Percentiles rank a stretch among this genome's conserved stretches.
These are phyloP conservation scores for Dendrocincla tyrannina DNA, from an alignment of 2,797 vertebrate genomes.

Conservation along the genomic window DNA sequence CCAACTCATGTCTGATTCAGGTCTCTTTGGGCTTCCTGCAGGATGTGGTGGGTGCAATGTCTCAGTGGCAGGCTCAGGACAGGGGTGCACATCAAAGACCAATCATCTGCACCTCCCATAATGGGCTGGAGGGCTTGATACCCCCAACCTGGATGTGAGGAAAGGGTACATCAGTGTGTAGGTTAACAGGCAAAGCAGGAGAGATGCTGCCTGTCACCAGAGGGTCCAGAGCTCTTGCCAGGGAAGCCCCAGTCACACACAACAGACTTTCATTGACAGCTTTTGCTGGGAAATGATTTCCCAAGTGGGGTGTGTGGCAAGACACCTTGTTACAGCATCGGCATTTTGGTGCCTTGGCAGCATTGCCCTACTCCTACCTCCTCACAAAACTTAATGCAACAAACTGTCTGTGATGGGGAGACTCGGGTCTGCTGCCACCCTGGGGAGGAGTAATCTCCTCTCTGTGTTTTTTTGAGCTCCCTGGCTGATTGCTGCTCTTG, in stretches of 20 bases:
- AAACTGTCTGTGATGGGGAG: background rate
- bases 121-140: background rate
- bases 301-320: background rate
- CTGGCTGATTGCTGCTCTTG: background rate
- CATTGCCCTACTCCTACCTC: background rate
- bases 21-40: background rate
- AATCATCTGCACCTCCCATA: background rate
- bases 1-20: constrained; percentile 42
- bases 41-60: background rate
- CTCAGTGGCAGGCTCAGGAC: background rate
- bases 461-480: background rate
- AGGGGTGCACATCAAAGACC: background rate
- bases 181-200: background rate
- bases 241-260: background rate
- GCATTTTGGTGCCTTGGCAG: background rate
- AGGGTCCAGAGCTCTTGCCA: background rate
- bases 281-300: background rate
- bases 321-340: background rate
- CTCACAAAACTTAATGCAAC: background rate
- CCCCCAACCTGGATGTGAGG: background rate
- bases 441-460: background rate
- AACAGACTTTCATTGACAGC: background rate
- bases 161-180: background rate
- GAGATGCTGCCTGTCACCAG: background rate
- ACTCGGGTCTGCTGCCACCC: background rate